Conservation (phyloP, 2,113 vertebrate genomes). For the Panthera leo region DNA sequence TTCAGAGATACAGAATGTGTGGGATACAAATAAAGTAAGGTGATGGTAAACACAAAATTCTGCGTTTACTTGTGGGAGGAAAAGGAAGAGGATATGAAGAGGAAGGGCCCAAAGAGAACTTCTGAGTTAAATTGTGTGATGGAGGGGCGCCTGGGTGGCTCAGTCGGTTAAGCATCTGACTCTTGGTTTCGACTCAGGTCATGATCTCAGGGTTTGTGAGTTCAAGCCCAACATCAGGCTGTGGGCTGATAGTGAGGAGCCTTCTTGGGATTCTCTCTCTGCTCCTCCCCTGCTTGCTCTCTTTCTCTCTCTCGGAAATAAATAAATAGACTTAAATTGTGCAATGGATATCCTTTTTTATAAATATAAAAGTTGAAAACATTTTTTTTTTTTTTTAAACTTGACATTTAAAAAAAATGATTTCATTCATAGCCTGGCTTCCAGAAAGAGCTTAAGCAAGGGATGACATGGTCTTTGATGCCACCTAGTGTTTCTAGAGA, state of each 20-base stretch:
- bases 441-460: neutral
- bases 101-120: constrained; percentile 10
- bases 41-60: neutral
- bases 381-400: neutral
- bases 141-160: no score
- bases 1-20: neutral
- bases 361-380: neutral
- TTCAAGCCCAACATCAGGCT: no score
- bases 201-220: no score
- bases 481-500: constrained; percentile 76
- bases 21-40: neutral
- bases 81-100: neutral
- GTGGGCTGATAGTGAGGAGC: no score
- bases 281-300: no score
- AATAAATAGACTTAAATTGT: neutral
- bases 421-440: neutral
- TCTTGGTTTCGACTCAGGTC: no score
- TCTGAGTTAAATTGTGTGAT: neutral
- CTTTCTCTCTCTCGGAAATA: no score
- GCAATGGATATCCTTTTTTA: neutral
- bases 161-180: no score
- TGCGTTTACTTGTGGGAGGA: constrained; percentile 30
- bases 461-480: constrained; percentile 71
- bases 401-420: neutral
- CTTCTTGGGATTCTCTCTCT: no score